phyloP scores from a whole-genome alignment of 1,140 invertebrate species.

The Brachionus asplanchnoidis region DNA sequence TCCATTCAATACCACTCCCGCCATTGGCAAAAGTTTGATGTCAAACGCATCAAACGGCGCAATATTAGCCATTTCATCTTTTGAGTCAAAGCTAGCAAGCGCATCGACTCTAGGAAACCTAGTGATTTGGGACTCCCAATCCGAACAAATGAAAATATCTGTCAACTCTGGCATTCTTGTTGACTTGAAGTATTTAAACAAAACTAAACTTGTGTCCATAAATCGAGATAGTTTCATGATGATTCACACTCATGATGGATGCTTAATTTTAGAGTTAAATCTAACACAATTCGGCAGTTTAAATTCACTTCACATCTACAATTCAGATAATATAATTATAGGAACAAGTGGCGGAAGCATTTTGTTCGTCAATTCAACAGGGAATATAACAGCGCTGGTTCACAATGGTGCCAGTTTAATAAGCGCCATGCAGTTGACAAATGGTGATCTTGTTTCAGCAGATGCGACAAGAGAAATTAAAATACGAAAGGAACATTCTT shows the following conservation, averaged over 20 bases:
- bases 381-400: background rate
- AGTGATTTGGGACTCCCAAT: background rate
- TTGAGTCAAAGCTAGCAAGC: background rate
- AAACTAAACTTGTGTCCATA: background rate
- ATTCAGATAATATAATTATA: background rate
- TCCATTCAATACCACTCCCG: background rate
- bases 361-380: background rate
- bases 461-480: background rate
- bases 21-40: background rate
- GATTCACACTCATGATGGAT: background rate
- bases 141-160: background rate
- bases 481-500: background rate
- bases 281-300: background rate
- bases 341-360: background rate
- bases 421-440: background rate
- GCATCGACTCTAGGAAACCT: background rate
- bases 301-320: background rate
- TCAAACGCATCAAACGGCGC: background rate
- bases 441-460: background rate
- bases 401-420: background rate
- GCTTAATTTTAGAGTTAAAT: background rate
- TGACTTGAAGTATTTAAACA: background rate
- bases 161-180: background rate
- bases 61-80: background rate
- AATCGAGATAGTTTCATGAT: background rate